Conservation (phyloP, 2,888 invertebrate species). For the Venustoraphidia nigricollis region DNA sequence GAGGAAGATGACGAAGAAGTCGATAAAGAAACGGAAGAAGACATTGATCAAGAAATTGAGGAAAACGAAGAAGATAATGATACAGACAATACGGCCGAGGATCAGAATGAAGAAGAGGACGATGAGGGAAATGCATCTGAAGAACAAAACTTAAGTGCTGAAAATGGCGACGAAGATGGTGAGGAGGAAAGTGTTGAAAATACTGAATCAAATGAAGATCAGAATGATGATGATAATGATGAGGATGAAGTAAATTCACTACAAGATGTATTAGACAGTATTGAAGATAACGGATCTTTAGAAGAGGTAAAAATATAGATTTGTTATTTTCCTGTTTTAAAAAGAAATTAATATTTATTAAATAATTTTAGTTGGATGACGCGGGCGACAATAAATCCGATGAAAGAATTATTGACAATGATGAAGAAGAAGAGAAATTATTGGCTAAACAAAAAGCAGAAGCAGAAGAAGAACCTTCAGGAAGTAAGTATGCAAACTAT, state of each 20-base stretch:
- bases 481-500: not conserved
- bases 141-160: constrained; percentile 20
- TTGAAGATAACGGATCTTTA: constrained; percentile 2
- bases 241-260: constrained; percentile 11
- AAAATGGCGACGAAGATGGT: constrained; percentile 1
- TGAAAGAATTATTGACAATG: constrained; percentile 9
- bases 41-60: constrained; percentile 14
- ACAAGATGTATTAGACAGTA: constrained; percentile 3
- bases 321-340: not conserved
- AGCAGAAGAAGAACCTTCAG: constrained; percentile 5
- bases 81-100: constrained; percentile 13
- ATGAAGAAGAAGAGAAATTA: constrained; percentile 7
- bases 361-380: not conserved
- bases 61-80: constrained; percentile 16
- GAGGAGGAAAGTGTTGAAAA: constrained; percentile 18
- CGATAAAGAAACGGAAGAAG: constrained; percentile 12
- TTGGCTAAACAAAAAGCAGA: constrained; percentile 5
- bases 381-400: not conserved
- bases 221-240: constrained; percentile 13
- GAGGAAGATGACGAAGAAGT: constrained; percentile 10
- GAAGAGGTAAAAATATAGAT: constrained; percentile 1
- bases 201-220: constrained; percentile 13
- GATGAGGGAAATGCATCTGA: constrained; percentile 21
- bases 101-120: constrained; percentile 17
- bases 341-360: not conserved